Conservation (phyloP, 2,797 vertebrate species). For the Xyrichtys novacula region DNA sequence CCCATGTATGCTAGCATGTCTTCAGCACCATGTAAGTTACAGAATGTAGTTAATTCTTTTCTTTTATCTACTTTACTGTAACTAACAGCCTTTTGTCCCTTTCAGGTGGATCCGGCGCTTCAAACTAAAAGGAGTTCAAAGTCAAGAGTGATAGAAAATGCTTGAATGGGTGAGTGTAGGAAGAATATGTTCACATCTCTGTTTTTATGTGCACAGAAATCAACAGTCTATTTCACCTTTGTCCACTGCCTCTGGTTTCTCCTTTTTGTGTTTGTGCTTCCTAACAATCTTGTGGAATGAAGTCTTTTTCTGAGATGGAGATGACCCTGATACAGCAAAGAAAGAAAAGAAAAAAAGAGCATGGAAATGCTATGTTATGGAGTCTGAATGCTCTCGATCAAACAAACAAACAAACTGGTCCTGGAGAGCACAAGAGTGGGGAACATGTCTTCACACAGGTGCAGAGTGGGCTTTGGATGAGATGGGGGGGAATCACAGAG, state of each 20-base stretch:
- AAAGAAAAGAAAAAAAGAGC: slow-evolving; percentile 64
- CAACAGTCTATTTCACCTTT: slow-evolving; percentile 86
- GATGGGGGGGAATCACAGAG: slow-evolving; percentile 57
- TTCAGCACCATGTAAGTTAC: no score
- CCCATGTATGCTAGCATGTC: no score
- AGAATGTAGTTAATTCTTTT: no score
- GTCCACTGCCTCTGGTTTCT: slow-evolving; percentile 91
- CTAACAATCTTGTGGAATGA: slow-evolving; percentile 98
- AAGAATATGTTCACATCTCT: slow-evolving; percentile 5
- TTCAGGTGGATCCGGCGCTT: neutral
- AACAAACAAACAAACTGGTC: slow-evolving; percentile 52
- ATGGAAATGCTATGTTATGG: slow-evolving; percentile 74
- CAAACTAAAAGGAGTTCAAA: neutral
- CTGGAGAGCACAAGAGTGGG: slow-evolving; percentile 35
- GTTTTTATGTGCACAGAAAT: slow-evolving; percentile 44
- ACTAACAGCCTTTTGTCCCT: no score
- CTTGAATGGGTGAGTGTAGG: neutral
- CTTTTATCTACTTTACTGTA: no score
- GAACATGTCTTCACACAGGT: slow-evolving; percentile 31
- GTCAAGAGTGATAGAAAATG: neutral
- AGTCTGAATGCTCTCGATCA: slow-evolving; percentile 61
- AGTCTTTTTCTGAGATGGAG: slow-evolving; percentile 96
- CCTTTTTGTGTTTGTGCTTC: slow-evolving; percentile 97
- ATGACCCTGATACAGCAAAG: slow-evolving; percentile 91
- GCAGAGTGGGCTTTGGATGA: slow-evolving; percentile 47